Evolutionary conservation across 1,140 invertebrate species (phyloP).

Genomic region (Aricia agestis): DNA sequence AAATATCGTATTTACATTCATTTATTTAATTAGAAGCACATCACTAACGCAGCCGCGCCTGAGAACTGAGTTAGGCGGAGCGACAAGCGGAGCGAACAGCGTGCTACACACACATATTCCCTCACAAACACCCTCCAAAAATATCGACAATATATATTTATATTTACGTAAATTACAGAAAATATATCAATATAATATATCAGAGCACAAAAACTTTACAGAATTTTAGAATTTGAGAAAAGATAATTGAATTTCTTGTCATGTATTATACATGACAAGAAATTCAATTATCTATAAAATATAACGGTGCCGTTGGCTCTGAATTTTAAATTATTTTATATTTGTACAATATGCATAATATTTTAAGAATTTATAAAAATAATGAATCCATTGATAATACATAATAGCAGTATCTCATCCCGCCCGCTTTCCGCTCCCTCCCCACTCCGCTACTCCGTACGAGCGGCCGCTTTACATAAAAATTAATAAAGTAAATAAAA

Average conservation of each 20-base stretch:
- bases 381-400: neutral
- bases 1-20: conserved; percentile 75
- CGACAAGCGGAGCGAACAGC: conserved; percentile 15
- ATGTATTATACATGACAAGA: neutral
- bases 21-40: conserved; percentile 72
- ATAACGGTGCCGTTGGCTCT: neutral
- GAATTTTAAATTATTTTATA: neutral
- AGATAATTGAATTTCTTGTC: no score
- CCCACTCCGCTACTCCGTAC: conserved; percentile 5
- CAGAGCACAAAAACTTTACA: neutral
- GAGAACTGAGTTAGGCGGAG: conserved; percentile 5
- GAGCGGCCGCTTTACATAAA: conserved; percentile 47
- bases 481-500: conserved; percentile 51
- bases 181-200: neutral
- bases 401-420: neutral
- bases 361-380: conserved; percentile 5
- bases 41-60: conserved; percentile 38
- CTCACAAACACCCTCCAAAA: neutral
- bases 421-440: neutral
- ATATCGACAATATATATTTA: neutral
- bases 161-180: neutral
- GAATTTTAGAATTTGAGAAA: no score
- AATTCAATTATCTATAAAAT: neutral
- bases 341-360: conserved; percentile 3
- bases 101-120: neutral